phyloP scores from a whole-genome alignment of 2,888 invertebrate species.

The Lepidocyrtoides sp. region DNA sequence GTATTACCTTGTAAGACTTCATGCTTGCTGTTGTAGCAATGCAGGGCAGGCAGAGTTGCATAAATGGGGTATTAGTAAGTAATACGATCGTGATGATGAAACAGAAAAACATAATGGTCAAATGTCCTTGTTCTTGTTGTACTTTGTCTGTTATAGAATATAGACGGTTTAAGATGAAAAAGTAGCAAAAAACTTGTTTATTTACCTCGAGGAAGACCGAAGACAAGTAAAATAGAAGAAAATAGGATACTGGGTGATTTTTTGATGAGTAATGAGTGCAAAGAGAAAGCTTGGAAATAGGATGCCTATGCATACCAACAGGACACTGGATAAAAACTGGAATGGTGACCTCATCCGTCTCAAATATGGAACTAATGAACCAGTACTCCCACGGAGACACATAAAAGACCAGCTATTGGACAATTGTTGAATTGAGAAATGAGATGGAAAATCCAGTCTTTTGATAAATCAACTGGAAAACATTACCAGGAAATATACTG shows the following conservation, averaged over 20 bases:
- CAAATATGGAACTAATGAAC: too few relatives aligned
- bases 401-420: too few relatives aligned
- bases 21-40: neutral
- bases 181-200: neutral
- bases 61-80: neutral
- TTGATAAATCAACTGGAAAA: slow-evolving; percentile 31
- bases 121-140: neutral
- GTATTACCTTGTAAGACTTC: neutral
- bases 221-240: neutral
- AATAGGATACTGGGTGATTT: neutral
- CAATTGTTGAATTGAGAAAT: slow-evolving; percentile 1
- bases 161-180: neutral
- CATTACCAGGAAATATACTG: neutral
- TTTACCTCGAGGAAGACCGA: neutral
- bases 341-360: neutral
- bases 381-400: too few relatives aligned
- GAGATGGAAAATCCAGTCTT: neutral
- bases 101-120: neutral
- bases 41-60: neutral
- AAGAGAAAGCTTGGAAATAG: neutral
- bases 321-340: neutral
- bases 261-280: too few relatives aligned
- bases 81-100: neutral
- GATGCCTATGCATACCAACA: neutral
- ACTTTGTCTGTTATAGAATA: neutral